phyloP scores from a whole-genome alignment of 2,797 vertebrate genomes.

The Vespertilio murinus region DNA sequence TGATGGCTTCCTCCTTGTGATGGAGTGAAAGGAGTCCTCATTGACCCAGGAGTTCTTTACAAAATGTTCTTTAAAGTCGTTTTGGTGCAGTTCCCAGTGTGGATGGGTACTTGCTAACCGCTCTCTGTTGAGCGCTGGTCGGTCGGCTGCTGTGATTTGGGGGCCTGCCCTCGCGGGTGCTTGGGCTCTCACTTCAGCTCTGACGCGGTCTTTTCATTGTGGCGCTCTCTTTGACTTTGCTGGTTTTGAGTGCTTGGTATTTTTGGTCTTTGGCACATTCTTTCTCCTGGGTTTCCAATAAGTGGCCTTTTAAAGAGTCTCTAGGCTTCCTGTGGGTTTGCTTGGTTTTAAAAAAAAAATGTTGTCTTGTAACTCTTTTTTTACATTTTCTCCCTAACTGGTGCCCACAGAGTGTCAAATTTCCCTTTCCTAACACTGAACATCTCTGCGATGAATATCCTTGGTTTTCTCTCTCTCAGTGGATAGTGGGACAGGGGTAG shows the following conservation, averaged over 20 bases:
- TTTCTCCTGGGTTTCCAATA: conserved; percentile 26
- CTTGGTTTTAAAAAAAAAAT: neutral
- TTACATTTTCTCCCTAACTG: neutral
- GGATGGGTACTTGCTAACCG: neutral
- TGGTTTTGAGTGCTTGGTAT: conserved; percentile 8
- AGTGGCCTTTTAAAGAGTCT: conserved; percentile 31
- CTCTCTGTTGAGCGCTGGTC: rapidly evolving
- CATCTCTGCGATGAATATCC: neutral
- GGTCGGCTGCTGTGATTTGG: neutral
- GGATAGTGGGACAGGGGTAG: neutral
- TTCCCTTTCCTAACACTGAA: neutral
- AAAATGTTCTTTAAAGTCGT: neutral
- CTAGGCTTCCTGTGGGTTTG: neutral
- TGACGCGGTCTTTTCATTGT: neutral
- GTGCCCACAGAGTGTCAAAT: neutral
- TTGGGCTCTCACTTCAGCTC: neutral
- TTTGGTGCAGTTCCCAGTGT: neutral
- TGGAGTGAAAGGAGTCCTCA: neutral
- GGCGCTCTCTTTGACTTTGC: conserved; percentile 25
- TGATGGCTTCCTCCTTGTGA: neutral
- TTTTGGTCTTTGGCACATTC: conserved; percentile 15
- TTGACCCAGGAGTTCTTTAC: neutral
- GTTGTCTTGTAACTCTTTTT: neutral
- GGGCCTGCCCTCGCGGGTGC: neutral
- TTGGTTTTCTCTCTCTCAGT: neutral